Percentiles rank a stretch among this genome's conserved stretches.
phyloP scores from a whole-genome alignment of 2,797 vertebrate species.

The Alca torda region DNA sequence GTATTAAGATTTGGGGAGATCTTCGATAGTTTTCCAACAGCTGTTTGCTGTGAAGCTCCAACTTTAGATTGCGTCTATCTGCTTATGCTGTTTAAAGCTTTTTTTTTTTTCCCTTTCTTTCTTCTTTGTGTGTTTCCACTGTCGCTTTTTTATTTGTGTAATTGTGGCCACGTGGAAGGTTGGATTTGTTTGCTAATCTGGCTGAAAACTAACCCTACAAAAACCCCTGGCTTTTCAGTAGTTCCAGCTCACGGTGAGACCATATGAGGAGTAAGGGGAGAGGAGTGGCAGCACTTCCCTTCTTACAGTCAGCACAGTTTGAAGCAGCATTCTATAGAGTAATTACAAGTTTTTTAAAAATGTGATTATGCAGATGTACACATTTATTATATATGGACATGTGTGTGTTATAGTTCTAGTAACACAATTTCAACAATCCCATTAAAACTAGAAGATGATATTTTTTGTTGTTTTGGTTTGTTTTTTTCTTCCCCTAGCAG shows the following conservation, averaged over 20 bases:
- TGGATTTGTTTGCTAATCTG: background rate
- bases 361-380: background rate
- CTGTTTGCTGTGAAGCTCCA: background rate
- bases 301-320: background rate
- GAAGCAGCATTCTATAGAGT: background rate
- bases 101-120: background rate
- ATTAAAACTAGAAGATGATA: background rate
- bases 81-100: background rate
- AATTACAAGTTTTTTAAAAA: background rate
- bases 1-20: background rate
- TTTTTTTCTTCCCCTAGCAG: background rate
- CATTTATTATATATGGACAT: background rate
- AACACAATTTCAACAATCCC: background rate
- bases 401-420: background rate
- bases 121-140: background rate
- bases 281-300: background rate
- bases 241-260: background rate
- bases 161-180: background rate
- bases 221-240: background rate
- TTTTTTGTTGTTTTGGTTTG: background rate
- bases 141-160: background rate
- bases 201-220: background rate
- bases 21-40: background rate
- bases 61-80: background rate
- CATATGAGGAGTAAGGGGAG: background rate